These are phyloP conservation scores for Agonum fuliginosum DNA, from an alignment of 2,888 invertebrate species.

Conservation along the genomic window DNA sequence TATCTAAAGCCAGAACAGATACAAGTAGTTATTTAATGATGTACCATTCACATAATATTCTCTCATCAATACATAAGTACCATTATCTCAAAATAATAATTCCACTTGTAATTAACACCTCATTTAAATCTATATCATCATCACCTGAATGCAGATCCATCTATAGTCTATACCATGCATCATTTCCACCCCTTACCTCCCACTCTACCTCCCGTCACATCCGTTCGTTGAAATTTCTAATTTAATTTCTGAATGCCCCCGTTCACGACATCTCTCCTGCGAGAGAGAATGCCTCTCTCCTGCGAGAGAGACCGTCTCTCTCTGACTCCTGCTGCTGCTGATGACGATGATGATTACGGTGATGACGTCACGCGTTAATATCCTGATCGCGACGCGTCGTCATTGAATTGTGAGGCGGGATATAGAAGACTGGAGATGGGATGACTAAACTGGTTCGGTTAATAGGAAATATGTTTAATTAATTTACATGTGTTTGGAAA, in stretches of 20 bases:
- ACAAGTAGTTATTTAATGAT: no score
- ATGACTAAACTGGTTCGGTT: background rate
- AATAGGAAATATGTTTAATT: slow-evolving; percentile 28
- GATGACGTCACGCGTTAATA: slow-evolving; percentile 41
- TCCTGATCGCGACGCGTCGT: slow-evolving; percentile 34
- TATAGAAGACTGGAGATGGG: background rate
- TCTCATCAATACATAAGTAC: no score
- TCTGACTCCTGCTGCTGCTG: background rate
- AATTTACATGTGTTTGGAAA: slow-evolving; percentile 17
- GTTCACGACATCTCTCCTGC: slow-evolving; percentile 7
- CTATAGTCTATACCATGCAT: background rate
- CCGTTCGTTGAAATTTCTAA: slow-evolving; percentile 41
- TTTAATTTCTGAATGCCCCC: slow-evolving; percentile 28
- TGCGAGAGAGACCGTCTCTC: background rate
- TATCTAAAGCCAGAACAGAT: no score
- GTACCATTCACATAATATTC: no score
- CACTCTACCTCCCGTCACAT: slow-evolving; percentile 1
- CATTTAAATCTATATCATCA: background rate
- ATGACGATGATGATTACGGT: slow-evolving; percentile 15
- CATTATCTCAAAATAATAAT: background rate
- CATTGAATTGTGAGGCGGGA: slow-evolving; percentile 30
- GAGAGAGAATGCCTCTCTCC: no score
- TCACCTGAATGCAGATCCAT: background rate
- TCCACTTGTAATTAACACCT: background rate
- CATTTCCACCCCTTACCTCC: background rate